phyloP scores from a whole-genome alignment of 2,113 vertebrate species.

The Microtus pennsylvanicus region DNA sequence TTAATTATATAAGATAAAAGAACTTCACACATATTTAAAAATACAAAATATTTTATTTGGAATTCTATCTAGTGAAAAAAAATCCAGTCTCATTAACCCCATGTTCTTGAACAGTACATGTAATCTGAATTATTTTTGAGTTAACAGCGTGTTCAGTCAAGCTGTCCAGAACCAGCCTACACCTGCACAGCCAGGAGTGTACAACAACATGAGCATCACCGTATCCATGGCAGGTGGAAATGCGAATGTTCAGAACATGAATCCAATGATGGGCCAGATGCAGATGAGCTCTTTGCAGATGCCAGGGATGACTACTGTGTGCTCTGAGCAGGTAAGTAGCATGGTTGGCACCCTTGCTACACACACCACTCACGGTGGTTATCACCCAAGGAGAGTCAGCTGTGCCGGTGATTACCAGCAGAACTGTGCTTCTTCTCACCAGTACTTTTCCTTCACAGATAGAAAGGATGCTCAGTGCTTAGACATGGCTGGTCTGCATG shows the following conservation, averaged over 20 bases:
- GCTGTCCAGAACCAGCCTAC: conserved; percentile 88
- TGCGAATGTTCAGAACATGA: conserved; percentile 90
- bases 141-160: conserved; percentile 91
- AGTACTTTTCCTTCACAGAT: neutral
- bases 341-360: neutral
- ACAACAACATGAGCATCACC: conserved; percentile 99
- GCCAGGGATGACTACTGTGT: conserved; percentile 90
- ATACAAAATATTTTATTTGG: conserved; percentile 17
- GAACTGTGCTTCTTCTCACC: neutral
- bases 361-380: neutral
- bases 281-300: conserved; percentile 94
- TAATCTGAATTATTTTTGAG: conserved; percentile 76
- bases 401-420: neutral
- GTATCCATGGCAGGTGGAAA: conserved; percentile 96
- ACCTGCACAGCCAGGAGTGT: conserved; percentile 93
- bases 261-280: conserved; percentile 92
- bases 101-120: conserved; percentile 27
- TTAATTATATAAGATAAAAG: conserved; percentile 23
- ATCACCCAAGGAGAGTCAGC: neutral
- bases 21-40: neutral
- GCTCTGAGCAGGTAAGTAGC: conserved; percentile 94
- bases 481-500: neutral
- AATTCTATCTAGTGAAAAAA: conserved; percentile 37
- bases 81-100: neutral
- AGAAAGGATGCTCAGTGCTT: neutral